These are phyloP conservation scores for Pseudopodoces humilis DNA, from an alignment of 2,113 vertebrate species.

Conservation along the genomic window DNA sequence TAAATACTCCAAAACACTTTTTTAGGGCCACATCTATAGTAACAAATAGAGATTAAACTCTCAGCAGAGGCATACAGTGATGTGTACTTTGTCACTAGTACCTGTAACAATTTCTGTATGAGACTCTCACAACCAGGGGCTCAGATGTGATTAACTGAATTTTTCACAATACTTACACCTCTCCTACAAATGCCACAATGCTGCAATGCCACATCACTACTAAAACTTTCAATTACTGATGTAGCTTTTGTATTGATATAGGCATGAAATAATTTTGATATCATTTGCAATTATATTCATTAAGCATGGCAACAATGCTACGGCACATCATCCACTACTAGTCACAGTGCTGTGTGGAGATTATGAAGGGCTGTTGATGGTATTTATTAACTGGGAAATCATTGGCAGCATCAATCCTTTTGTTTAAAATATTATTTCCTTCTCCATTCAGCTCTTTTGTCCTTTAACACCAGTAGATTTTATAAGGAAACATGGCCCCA, in stretches of 20 bases:
- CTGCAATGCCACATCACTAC: background rate
- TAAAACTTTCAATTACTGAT: background rate
- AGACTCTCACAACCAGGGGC: background rate
- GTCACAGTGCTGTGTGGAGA: background rate
- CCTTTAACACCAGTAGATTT: background rate
- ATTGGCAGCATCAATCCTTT: background rate
- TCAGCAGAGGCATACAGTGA: background rate
- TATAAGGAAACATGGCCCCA: background rate
- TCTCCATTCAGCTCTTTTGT: background rate
- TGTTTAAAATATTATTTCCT: background rate
- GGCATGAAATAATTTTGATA: background rate
- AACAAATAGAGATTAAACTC: background rate
- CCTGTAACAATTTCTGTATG: background rate
- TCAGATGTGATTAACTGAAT: background rate
- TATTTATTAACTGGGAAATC: background rate
- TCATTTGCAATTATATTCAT: background rate
- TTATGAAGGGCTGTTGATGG: background rate
- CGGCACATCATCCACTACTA: background rate
- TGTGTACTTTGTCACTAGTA: background rate
- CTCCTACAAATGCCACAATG: background rate
- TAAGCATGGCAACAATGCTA: background rate
- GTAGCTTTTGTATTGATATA: background rate
- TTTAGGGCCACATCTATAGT: background rate
- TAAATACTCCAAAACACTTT: background rate
- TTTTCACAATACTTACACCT: background rate